Conservation (phyloP, 1,140 invertebrate genomes). For the Pollicipes pollicipes region DNA sequence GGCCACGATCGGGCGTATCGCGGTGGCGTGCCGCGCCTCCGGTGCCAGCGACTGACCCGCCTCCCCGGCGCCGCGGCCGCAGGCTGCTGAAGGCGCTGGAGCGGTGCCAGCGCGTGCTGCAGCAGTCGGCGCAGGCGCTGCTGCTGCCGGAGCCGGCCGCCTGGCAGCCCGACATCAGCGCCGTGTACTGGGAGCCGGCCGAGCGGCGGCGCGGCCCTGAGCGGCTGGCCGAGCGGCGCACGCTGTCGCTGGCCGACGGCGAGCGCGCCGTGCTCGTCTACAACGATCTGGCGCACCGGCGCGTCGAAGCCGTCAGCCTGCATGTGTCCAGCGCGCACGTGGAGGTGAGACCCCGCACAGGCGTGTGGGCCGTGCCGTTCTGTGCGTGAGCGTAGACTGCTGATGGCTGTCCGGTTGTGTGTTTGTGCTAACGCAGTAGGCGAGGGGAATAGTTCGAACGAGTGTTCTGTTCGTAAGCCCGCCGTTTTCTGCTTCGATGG, state of each 20-base stretch:
- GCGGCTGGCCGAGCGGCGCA: background rate
- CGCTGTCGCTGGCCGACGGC: background rate
- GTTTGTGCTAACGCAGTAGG: too few species aligned
- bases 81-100: slow-evolving; percentile 46
- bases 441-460: too few species aligned
- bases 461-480: too few species aligned
- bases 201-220: background rate
- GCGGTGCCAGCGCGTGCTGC: slow-evolving; percentile 46
- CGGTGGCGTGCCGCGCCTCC: too few species aligned
- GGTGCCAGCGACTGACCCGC: too few species aligned
- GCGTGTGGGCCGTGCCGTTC: too few species aligned
- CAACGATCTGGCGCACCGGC: slow-evolving; percentile 1
- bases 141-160: background rate
- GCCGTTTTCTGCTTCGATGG: too few species aligned
- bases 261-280: background rate
- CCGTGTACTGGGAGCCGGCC: background rate
- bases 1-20: too few species aligned
- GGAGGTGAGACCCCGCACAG: too few species aligned
- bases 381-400: too few species aligned
- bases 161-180: background rate
- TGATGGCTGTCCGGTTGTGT: too few species aligned
- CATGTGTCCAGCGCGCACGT: background rate
- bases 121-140: slow-evolving; percentile 38
- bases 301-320: background rate
- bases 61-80: too few species aligned